phyloP scores from a whole-genome alignment of 1,140 invertebrate species.

The Heterodera carotae region DNA sequence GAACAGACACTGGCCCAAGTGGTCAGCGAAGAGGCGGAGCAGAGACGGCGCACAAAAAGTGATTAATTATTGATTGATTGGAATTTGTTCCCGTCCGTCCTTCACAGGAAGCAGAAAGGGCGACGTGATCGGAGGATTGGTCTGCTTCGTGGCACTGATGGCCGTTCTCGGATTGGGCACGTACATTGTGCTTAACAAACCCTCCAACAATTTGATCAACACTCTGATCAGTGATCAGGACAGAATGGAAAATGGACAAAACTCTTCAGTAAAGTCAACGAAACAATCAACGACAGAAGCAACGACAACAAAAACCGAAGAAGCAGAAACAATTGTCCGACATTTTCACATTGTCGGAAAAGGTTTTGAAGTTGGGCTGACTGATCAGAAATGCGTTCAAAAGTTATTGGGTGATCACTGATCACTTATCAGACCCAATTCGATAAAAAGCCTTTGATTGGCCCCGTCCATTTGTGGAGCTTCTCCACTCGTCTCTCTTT shows the following conservation, averaged over 20 bases:
- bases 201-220: background rate
- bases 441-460: no score
- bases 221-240: background rate
- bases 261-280: background rate
- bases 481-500: background rate
- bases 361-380: no score
- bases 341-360: constrained; percentile 28
- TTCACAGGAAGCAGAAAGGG: constrained; percentile 18
- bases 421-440: no score
- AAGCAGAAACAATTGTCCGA: background rate
- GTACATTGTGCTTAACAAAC: constrained; percentile 21
- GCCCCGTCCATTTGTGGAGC: no score
- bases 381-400: background rate
- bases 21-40: constrained; percentile 33
- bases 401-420: no score
- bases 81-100: no score
- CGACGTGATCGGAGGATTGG: constrained; percentile 6
- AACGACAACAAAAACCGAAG: background rate
- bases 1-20: constrained; percentile 18
- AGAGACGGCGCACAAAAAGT: constrained; percentile 13
- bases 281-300: background rate
- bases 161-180: constrained; percentile 17
- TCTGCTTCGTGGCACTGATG: constrained; percentile 21
- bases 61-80: no score
- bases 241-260: background rate